Base-by-base conservation (phyloP, 1,140 invertebrate genomes). In the Drosophila watanabei region DNA sequence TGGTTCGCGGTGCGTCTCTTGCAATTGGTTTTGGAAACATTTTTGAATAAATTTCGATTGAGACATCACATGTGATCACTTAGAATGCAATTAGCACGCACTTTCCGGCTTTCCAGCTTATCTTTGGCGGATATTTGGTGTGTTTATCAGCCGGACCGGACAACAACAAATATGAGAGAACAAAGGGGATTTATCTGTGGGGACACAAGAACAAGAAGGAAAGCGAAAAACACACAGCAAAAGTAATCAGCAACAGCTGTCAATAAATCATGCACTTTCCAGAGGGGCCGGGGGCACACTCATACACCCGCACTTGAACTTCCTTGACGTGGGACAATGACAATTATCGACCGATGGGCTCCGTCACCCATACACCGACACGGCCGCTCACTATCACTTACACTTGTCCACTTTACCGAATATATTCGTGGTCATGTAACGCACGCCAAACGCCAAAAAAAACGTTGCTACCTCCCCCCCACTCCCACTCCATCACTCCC, bases 381-480 rank as follows among this genome's bases (percentile, higher is more conserved):
- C 78, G 46, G 58, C 41, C 18, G 33, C 41, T n/a, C 48, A 58
- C 51, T 58, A 32, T 48, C 48, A 70, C 54, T 65, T 79, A 77
- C 64, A 51, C 35, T 46, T 54, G 32, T 52, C 51, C 39, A 68
- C 59, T 45, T 41, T 41, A 69, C 54, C 54, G 35, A 57, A 57
- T 66, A 52, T 68, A 46, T 69, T 48, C 51, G 80, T 82, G 73
- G 72, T 82, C 80, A 82, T 82, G 79, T 82, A 82, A 82, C 60
- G 72, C 57, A 82, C 24, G 82, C 54, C 59, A 63, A 63, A 75
- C 35, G 54, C 54, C 54, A 75, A 75, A 75, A 75, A 72, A 49
- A 75, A 72, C 54, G 60, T 75, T 41, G 37, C 59, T 64, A 28
- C 51, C 75, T 46, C 24, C 24, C 57, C 37, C 75, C 48, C 49